Percentiles rank a stretch among this genome's conserved stretches.
Conservation (phyloP, 1,140 invertebrate genomes). For the Papilio helenus region DNA sequence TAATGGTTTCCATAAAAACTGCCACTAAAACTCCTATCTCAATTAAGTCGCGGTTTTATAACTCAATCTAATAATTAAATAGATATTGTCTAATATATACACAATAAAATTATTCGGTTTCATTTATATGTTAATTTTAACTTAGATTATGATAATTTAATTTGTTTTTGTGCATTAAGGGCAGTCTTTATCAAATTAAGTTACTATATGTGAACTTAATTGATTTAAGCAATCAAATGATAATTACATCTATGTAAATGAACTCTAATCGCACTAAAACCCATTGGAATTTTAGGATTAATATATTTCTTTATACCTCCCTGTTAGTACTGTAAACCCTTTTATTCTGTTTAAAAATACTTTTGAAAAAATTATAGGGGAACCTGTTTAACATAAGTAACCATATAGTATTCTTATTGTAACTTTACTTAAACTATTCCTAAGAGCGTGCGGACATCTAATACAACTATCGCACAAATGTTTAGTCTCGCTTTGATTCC, state of each 20-base stretch:
- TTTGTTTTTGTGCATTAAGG: conserved; percentile 14
- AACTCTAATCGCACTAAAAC: neutral
- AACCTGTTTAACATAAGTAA: too few relatives aligned
- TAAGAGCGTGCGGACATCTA: too few relatives aligned
- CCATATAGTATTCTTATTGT: too few relatives aligned
- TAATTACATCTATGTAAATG: conserved; percentile 21
- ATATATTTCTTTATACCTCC: neutral
- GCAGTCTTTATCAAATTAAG: conserved; percentile 20
- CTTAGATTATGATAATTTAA: conserved; percentile 34
- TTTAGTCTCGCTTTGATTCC: too few relatives aligned
- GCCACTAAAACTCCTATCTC: neutral
- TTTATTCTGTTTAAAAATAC: too few relatives aligned
- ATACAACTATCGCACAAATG: too few relatives aligned
- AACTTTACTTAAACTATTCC: too few relatives aligned
- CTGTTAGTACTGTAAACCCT: neutral
- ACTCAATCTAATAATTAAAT: conserved; percentile 4
- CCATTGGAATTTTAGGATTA: neutral
- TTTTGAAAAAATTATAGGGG: too few relatives aligned
- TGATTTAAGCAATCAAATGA: conserved; percentile 17
- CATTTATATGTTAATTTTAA: conserved; percentile 13
- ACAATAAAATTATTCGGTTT: neutral
- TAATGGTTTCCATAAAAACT: neutral
- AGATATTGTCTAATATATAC: conserved; percentile 6
- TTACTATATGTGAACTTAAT: conserved; percentile 2
- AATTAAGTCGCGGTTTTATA: neutral